Base-by-base conservation (phyloP, 2,113 vertebrate genomes). In the Syngnathus floridae region DNA sequence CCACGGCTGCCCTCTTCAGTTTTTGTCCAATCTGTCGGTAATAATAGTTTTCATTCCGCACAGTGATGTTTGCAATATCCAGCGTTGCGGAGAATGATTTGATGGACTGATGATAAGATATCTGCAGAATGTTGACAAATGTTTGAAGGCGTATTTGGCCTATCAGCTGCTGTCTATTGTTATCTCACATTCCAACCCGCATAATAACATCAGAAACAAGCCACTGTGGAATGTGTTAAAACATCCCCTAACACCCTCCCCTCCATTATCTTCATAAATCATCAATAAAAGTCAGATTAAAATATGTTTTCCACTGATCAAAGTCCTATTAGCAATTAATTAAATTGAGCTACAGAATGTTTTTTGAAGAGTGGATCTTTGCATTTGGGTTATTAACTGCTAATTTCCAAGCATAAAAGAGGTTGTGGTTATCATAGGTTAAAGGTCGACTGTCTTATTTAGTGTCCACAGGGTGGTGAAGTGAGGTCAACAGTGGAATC, bases 31-130 rank as follows among this genome's bases (percentile, higher is more conserved):
- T 12, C 11, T 21, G n/a, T 36, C 55, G 52, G 41, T 48, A 41
- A 70, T 55, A 65, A 59, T 70, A 55, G n/a, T 66, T 78, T 74
- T 69, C 12, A 43, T 58, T 75, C 26, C 36, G 37, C 40, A 61
- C 52, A 52, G 17, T 66, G 38, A 56, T 31, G 1, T 65, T 79
- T 49, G 62, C 38, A 60, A 31, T 16, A 1, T 17, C 54, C 41
- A 65, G 49, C 13, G 4, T 45, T 51, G 46, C 63, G 14, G 45
- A 65, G 52, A 72, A 45, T 52, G 70, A 56, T 65, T 62, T 64
- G 66, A 74, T 46, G 36, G 21, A 66, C 77, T 51, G 51, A 61
- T 62, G 76, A 80, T 84, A 66, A 73, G 63, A 54, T 74, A 61
- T 75, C 72, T 70, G 21, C 37, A 61, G 35, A 73, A 69, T 74